Conservation (phyloP, 2,113 vertebrate species). For the Dipodomys spectabilis region DNA sequence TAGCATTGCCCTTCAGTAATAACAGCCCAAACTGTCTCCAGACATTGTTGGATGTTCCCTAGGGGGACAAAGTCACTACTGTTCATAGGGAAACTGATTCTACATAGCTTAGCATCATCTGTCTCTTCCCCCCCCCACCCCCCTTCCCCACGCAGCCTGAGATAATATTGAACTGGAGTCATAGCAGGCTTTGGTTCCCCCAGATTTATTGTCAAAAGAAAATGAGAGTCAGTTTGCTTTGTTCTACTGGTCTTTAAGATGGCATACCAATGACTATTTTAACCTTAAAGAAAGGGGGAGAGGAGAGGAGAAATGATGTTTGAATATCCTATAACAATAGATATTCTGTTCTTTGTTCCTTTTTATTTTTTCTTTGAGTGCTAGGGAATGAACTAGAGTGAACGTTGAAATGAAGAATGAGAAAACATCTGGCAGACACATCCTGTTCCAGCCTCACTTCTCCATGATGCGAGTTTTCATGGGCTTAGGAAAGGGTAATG, state of each 20-base stretch:
- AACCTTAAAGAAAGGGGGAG: constrained; percentile 53
- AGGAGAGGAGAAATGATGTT: constrained; percentile 19
- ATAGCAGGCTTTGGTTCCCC: not conserved
- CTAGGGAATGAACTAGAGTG: not conserved
- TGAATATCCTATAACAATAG: constrained; percentile 11
- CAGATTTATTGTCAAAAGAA: constrained; percentile 40
- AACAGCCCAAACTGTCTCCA: not conserved
- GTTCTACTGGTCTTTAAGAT: not conserved
- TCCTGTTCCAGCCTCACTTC: not conserved
- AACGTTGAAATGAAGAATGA: not conserved
- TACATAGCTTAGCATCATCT: not conserved
- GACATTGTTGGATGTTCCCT: not conserved
- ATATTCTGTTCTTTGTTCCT: not conserved
- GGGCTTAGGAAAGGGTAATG: not conserved
- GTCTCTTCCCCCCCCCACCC: too few species aligned
- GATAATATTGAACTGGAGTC: not conserved
- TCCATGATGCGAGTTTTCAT: not conserved
- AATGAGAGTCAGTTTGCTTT: constrained; percentile 32
- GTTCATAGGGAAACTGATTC: constrained; percentile 27
- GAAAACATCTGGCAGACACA: not conserved
- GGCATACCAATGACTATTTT: not conserved
- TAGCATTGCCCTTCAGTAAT: not conserved
- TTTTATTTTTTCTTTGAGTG: not conserved
- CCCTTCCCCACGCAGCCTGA: not conserved
- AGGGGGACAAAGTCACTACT: not conserved